Evolutionary conservation across 2,888 invertebrate genomes (phyloP).

Genomic region (Netelia virgata): DNA sequence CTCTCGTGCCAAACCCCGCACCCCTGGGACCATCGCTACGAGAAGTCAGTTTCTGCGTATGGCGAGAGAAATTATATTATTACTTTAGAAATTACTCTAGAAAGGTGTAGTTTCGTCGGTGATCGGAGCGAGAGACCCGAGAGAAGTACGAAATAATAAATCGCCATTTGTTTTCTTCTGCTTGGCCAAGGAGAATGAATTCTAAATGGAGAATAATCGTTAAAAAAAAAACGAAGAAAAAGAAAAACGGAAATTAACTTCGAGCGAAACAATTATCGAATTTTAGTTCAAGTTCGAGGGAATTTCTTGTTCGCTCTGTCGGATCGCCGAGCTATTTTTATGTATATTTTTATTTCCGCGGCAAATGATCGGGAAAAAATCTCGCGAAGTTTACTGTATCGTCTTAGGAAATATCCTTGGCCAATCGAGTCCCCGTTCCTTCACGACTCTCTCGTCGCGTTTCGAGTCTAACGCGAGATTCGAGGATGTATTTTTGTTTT

Average conservation of each 20-base stretch:
- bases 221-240: slow-evolving; percentile 49
- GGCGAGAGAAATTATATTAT: slow-evolving; percentile 62
- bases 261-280: background rate
- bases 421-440: slow-evolving; percentile 60
- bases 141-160: slow-evolving; percentile 27
- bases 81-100: slow-evolving; percentile 68
- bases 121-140: slow-evolving; percentile 60
- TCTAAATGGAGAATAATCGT: slow-evolving; percentile 33
- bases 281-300: no score
- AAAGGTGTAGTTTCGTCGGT: slow-evolving; percentile 63
- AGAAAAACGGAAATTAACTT: slow-evolving; percentile 48
- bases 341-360: slow-evolving; percentile 32
- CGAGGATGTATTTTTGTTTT: slow-evolving; percentile 37
- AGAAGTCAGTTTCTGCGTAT: slow-evolving; percentile 56
- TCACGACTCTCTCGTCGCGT: slow-evolving; percentile 47
- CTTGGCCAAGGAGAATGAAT: slow-evolving; percentile 49
- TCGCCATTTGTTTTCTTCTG: slow-evolving; percentile 2
- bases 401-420: slow-evolving; percentile 54
- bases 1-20: slow-evolving; percentile 50
- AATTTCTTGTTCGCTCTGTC: slow-evolving; percentile 12
- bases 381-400: slow-evolving; percentile 33
- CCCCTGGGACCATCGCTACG: slow-evolving; percentile 49
- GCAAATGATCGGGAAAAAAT: slow-evolving; percentile 37
- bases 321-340: slow-evolving; percentile 4
- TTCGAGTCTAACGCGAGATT: slow-evolving; percentile 54